A percentile compares a stretch with the other conserved stretches of the same genome.
These are phyloP conservation scores for Eurystomus gularis DNA, from an alignment of 2,113 vertebrate genomes.

Conservation along the genomic window DNA sequence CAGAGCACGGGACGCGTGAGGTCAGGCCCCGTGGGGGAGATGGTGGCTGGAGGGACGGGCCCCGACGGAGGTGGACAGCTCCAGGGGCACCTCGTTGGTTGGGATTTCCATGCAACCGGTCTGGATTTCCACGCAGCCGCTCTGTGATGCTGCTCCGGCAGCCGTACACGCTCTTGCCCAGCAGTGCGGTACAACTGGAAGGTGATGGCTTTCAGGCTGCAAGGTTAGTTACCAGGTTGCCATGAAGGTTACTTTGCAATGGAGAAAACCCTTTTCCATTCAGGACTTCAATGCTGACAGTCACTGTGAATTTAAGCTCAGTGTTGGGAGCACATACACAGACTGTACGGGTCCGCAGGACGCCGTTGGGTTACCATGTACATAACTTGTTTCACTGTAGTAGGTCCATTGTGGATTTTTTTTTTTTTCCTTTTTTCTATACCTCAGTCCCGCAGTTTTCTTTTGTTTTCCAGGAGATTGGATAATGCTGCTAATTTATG, in stretches of 20 bases:
- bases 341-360: background rate
- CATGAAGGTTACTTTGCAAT: background rate
- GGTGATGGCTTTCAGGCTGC: background rate
- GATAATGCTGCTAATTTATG: constrained; percentile 67
- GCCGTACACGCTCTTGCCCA: background rate
- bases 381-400: background rate
- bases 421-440: constrained; percentile 30
- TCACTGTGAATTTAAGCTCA: constrained; percentile 64
- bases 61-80: accelerated
- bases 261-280: background rate
- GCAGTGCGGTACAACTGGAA: background rate
- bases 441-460: background rate
- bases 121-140: background rate
- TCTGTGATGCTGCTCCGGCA: accelerated
- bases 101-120: background rate
- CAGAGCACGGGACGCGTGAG: background rate
- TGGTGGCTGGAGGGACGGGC: background rate
- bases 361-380: background rate
- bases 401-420: constrained; percentile 21
- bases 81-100: accelerated
- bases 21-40: accelerated
- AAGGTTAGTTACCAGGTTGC: background rate
- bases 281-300: constrained; percentile 21
- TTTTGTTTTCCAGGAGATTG: constrained; percentile 46
- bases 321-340: background rate